Conservation (phyloP, 2,113 vertebrate species). For the Euleptes europaea region DNA sequence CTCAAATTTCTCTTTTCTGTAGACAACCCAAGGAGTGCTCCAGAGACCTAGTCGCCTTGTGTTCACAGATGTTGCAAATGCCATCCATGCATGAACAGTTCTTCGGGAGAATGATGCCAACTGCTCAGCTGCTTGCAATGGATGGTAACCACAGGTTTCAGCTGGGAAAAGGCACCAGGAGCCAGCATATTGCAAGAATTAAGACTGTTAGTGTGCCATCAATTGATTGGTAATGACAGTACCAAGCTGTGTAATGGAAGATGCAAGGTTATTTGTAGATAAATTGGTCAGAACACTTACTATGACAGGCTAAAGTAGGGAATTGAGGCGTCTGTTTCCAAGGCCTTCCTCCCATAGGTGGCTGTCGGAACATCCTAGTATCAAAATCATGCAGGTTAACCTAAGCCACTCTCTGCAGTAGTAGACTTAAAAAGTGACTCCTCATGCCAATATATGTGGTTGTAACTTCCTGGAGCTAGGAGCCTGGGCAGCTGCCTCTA, state of each 20-base stretch:
- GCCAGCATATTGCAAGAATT: not conserved
- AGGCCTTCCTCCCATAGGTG: not conserved
- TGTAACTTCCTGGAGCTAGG: slow-evolving; percentile 17
- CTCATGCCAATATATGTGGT: not conserved
- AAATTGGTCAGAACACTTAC: not conserved
- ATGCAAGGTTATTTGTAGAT: slow-evolving; percentile 32
- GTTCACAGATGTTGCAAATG: slow-evolving; percentile 94
- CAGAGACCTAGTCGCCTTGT: slow-evolving; percentile 95
- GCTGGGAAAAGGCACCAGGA: not conserved
- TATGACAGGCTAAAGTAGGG: not conserved
- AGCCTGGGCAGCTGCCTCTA: not conserved
- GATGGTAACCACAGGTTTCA: slow-evolving; percentile 26
- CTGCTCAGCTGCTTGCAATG: slow-evolving; percentile 27
- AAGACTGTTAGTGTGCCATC: slow-evolving; percentile 32
- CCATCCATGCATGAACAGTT: slow-evolving; percentile 85
- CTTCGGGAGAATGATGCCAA: slow-evolving; percentile 10
- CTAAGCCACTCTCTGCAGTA: not conserved
- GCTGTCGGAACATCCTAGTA: not conserved
- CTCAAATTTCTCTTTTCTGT: slow-evolving; percentile 43
- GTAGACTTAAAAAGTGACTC: accelerated
- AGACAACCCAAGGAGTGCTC: slow-evolving; percentile 87
- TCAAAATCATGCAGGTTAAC: not conserved
- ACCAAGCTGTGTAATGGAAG: slow-evolving; percentile 12
- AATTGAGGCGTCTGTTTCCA: slow-evolving; percentile 8
- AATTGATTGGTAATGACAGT: not conserved